Conservation (phyloP, 2,113 vertebrate species). For the Ammodytes marinus region DNA sequence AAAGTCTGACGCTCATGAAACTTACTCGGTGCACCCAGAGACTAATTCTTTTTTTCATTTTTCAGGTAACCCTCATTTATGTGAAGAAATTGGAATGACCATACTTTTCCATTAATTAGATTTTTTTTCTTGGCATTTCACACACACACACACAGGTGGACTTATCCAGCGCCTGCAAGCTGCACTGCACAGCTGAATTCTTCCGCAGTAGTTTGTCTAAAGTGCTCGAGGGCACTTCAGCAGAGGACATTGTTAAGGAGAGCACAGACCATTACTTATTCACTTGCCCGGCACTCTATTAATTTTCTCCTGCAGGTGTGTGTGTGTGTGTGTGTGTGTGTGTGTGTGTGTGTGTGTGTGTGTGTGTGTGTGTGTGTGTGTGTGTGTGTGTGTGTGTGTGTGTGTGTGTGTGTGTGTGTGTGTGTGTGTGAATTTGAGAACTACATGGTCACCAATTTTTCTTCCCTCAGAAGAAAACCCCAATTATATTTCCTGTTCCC, state of each 20-base stretch:
- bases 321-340: no score
- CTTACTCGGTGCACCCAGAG: no score
- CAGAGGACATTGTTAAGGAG: conserved; percentile 1
- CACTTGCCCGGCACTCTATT: background rate
- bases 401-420: no score
- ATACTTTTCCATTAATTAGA: background rate
- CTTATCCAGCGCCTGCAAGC: background rate
- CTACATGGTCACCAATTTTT: background rate
- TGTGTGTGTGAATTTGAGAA: background rate
- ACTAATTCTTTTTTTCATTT: no score
- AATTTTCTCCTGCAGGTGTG: conserved; percentile 16
- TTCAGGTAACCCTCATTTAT: background rate
- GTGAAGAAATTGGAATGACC: background rate
- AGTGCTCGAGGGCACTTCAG: background rate
- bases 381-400: no score
- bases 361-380: no score
- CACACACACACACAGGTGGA: conserved; percentile 10
- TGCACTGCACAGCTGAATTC: background rate
- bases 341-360: no score
- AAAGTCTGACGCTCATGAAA: no score
- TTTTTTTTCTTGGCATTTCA: background rate
- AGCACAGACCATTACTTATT: conserved; percentile 13
- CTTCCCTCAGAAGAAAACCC: background rate
- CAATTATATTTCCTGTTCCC: conserved; percentile 17
- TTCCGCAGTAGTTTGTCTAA: background rate